Evolutionary conservation across 2,113 vertebrate genomes (phyloP), one percentile per base, ranked within the genome.

Genomic region (Kryptolebias marmoratus): DNA sequence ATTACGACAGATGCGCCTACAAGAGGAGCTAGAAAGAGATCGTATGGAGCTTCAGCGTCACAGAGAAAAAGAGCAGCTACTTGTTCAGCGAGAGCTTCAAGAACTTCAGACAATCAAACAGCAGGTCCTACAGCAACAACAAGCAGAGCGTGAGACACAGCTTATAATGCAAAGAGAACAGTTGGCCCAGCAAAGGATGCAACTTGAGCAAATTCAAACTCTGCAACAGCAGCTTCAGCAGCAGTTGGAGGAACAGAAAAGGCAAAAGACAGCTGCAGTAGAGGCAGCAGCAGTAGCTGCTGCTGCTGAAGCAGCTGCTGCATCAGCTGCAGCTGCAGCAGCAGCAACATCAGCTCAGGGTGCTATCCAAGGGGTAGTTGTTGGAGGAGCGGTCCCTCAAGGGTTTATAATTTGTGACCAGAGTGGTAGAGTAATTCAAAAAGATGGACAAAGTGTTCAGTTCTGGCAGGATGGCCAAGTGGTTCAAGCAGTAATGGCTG

Each of bases 31-130:
- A 63, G 98, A 99, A 82, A 93, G 98, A 80, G 97, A 98, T 70
- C 94, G 98, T 0, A 89, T 97, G 5, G 97, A 99, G 88, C 91
- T 99, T 63, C 97, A 99, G 89, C 90, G 96, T 60, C 97, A 99
- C 77, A 91, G 97, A 28, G 97, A 99, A 88, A 98, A 99, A 84
- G 98, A 99, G 81, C 97, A 99, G 86, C 73, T 98, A 65, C 86
- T 99, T 48, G 96, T 99, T 87, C 97, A 99, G 86, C 95, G 96
- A 68, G 98, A 99, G 81, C 93, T 99, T 84, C 98, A 98, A 79
- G 97, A 99, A 84, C 86, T 99, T 55, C 98, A 99, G 74, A 96
- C 93, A 81, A 98, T 99, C 77, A 99, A 99, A 90, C 98, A 99
- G 59, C 98, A 99, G 16, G 97, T 99, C 56, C 75, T 99, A 55